Percentiles rank a stretch among this genome's conserved stretches.
phyloP scores from a whole-genome alignment of 2,888 invertebrate species.

The Cephonodes hylas region DNA sequence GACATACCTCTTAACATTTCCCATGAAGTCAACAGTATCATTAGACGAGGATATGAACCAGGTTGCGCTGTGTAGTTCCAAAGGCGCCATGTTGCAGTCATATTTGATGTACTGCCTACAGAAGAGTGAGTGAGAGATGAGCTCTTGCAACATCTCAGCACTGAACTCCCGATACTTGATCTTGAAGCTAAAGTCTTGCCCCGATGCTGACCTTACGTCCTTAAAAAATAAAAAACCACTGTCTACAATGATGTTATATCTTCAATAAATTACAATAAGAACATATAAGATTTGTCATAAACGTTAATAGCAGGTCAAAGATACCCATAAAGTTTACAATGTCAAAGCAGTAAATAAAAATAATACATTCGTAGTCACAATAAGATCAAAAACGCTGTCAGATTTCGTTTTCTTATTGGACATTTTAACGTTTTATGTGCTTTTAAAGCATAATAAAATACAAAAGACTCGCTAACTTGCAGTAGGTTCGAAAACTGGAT shows the following conservation, averaged over 20 bases:
- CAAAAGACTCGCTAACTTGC: neutral
- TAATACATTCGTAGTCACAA: neutral
- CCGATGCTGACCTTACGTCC: conserved; percentile 90
- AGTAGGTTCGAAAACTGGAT: neutral
- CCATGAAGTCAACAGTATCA: conserved; percentile 90
- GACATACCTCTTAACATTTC: conserved; percentile 87
- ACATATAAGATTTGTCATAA: neutral
- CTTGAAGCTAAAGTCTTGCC: conserved; percentile 90
- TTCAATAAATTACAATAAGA: neutral
- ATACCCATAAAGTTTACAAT: neutral
- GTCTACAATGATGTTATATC: neutral
- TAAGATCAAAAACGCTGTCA: neutral
- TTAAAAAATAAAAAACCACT: conserved; percentile 33
- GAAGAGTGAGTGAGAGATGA: conserved; percentile 93
- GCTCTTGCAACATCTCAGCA: conserved; percentile 93
- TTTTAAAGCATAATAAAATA: neutral
- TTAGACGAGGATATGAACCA: conserved; percentile 93
- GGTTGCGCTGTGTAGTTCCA: conserved; percentile 92
- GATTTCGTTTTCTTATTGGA: neutral
- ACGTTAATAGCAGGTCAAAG: neutral
- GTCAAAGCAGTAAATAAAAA: neutral
- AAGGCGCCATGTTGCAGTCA: conserved; percentile 93
- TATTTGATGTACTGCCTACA: conserved; percentile 95
- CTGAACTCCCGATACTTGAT: conserved; percentile 94
- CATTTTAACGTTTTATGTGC: neutral